Evolutionary conservation across 2,113 vertebrate species (phyloP), one percentile per base, ranked within the genome.

Genomic region (Atrichornis clamosus): DNA sequence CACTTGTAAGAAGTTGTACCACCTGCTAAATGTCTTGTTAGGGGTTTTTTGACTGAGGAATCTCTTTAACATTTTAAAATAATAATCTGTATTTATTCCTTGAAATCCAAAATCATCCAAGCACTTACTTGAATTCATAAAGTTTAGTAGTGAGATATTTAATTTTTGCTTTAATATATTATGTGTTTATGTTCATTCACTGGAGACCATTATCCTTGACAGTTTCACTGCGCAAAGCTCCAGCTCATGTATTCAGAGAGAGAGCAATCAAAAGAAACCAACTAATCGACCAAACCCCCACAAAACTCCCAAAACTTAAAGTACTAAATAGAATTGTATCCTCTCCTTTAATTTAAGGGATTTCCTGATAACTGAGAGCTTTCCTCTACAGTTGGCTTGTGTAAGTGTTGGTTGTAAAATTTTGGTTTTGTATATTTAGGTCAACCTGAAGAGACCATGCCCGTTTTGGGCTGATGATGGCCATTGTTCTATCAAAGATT

Each of bases 401-500:
- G 4, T 47, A 87, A 79, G 6, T 52, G 10, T 67, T 78, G 30
- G 35, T 67, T 84, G 6, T 81, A 37, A 92, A 67, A 32, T 70
- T 94, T 30, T 90, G 12, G 0, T 37, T 94, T 88, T 84, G 2
- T 74, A 50, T 55, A 39, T 91, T 33, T 97, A 99, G 99, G 99
- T 99, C 81, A 99, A 99, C 97, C 93, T 99, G 94, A 99, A 99
- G 97, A 97, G 99, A 35, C 99, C 99, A 0, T 99, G 99, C 95
- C 99, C 99, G 1, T 99, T 99, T 97, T 99, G 99, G 99, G 97
- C 98, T 14, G 98, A 99, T 10, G 99, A 99, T 73, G 98, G 98
- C 80, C 99, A 99, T 32, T 99, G 99, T 91, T 98, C 99, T 94
- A 99, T 99, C 95, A 99, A 99, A 97, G 99, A 99, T 74, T 99